A percentile compares a stretch with the other conserved stretches of the same genome.
Conservation (phyloP, 2,888 invertebrate genomes). For the Limnephilus rhombicus region DNA sequence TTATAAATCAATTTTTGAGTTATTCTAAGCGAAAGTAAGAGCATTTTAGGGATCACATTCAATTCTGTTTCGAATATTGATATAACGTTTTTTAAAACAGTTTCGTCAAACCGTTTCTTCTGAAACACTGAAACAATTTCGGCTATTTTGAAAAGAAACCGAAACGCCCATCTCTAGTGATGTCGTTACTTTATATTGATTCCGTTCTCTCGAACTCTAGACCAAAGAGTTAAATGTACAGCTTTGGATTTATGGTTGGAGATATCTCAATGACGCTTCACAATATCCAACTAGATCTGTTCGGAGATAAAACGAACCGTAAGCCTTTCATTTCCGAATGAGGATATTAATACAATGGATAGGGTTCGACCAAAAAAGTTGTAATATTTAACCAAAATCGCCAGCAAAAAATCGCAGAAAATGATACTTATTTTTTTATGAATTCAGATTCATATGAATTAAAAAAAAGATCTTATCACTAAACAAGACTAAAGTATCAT, state of each 20-base stretch:
- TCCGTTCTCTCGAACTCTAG: neutral
- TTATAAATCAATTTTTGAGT: no score
- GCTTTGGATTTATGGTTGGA: conserved; percentile 30
- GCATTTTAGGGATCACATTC: no score
- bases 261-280: conserved; percentile 13
- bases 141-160: no score
- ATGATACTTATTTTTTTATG: neutral
- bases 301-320: neutral
- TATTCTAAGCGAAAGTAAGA: no score
- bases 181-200: neutral
- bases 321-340: neutral
- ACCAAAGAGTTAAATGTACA: conserved; percentile 19
- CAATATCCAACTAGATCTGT: conserved; percentile 21
- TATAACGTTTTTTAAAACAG: no score
- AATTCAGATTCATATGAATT: no score
- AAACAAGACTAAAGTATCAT: no score
- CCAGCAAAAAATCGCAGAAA: neutral
- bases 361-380: neutral
- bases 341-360: conserved; percentile 1
- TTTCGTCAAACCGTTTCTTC: no score
- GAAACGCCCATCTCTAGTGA: no score
- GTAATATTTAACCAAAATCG: neutral
- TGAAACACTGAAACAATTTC: no score
- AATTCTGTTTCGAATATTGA: neutral
- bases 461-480: no score